Conservation (phyloP, 1,140 invertebrate genomes). For the Dolichoris vasculosae region DNA sequence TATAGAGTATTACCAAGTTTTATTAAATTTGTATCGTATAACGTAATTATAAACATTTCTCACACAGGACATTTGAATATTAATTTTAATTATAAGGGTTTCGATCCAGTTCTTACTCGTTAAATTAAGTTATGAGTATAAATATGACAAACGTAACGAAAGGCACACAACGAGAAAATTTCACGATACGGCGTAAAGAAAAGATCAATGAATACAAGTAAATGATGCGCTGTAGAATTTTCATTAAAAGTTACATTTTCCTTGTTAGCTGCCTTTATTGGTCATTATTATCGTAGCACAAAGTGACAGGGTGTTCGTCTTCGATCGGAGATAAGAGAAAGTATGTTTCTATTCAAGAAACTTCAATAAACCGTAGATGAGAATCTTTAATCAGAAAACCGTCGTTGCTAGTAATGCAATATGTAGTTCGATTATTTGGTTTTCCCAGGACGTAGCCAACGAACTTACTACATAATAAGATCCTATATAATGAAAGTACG, state of each 20-base stretch:
- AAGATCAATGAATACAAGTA: background rate
- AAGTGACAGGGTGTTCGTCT: background rate
- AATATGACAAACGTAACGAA: background rate
- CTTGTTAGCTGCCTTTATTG: background rate
- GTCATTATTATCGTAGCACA: background rate
- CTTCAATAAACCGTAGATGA: background rate
- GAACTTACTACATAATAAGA: background rate
- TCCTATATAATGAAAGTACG: background rate
- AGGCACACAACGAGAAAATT: background rate
- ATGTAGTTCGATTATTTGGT: background rate
- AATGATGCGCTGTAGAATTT: background rate
- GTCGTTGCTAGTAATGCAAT: background rate
- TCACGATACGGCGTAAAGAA: background rate
- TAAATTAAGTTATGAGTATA: background rate
- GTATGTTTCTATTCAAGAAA: background rate
- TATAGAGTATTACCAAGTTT: no score
- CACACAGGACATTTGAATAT: no score
- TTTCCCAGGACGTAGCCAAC: background rate
- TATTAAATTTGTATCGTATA: no score
- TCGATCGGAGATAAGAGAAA: background rate
- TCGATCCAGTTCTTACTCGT: background rate
- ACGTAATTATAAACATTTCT: no score
- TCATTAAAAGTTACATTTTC: background rate
- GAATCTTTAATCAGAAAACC: background rate
- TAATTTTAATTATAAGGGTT: background rate